These are phyloP conservation scores for Netelia virgata DNA, from an alignment of 2,888 invertebrate genomes.

Conservation along the genomic window DNA sequence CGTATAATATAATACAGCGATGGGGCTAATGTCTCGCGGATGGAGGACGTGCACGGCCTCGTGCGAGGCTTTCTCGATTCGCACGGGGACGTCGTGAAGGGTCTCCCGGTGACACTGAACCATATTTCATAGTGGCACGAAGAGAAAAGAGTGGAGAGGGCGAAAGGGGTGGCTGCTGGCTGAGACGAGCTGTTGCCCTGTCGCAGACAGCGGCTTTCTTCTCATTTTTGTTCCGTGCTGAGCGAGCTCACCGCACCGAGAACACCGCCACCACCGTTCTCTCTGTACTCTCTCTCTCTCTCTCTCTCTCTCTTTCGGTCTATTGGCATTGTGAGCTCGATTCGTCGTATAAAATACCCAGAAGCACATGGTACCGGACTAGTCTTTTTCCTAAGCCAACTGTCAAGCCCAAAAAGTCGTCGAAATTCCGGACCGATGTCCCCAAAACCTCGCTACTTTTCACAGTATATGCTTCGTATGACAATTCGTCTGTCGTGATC, in stretches of 20 bases:
- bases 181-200: constrained; percentile 51
- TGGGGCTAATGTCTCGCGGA: constrained; percentile 15
- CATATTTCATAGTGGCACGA: constrained; percentile 62
- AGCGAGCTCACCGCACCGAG: constrained; percentile 14
- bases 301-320: not conserved
- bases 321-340: constrained; percentile 48
- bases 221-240: constrained; percentile 60
- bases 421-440: constrained; percentile 45
- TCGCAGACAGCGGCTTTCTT: constrained; percentile 57
- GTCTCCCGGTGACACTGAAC: constrained; percentile 53
- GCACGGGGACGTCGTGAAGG: constrained; percentile 39
- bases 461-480: not conserved
- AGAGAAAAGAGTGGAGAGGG: constrained; percentile 22
- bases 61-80: constrained; percentile 45
- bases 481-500: too few species aligned
- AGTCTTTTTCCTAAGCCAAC: constrained; percentile 4
- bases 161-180: constrained; percentile 25
- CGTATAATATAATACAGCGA: not conserved
- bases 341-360: constrained; percentile 32
- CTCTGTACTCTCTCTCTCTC: constrained; percentile 1
- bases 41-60: constrained; percentile 7
- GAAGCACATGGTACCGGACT: constrained; percentile 7
- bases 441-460: not conserved
- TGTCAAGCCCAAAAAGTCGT: constrained; percentile 53
- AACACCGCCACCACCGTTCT: not conserved